Conservation (phyloP, 2,797 vertebrate species). For the Alauda arvensis region DNA sequence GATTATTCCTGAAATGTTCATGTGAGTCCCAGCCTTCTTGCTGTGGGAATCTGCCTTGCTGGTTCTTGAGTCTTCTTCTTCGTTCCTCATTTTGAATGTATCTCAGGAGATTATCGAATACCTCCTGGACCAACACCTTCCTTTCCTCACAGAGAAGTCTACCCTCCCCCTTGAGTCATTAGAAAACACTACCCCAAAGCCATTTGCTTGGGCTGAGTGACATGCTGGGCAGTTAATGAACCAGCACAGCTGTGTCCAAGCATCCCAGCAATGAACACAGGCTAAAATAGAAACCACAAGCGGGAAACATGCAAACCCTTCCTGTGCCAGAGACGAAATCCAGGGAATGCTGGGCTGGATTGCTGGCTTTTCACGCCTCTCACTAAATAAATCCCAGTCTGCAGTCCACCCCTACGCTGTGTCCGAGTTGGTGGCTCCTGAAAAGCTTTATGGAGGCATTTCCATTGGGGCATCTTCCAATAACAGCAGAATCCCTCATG, state of each 20-base stretch:
- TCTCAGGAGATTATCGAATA: background rate
- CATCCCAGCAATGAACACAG: constrained; percentile 55
- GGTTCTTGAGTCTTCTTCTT: background rate
- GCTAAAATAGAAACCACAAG: constrained; percentile 72
- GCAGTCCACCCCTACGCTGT: constrained; percentile 33
- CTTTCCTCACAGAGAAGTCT: background rate
- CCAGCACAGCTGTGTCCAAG: constrained; percentile 71
- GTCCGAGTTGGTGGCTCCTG: constrained; percentile 30
- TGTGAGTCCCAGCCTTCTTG: background rate
- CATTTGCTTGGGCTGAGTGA: constrained; percentile 52
- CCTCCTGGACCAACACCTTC: background rate
- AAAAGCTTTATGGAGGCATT: constrained; percentile 24
- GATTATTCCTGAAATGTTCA: background rate
- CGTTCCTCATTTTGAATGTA: background rate
- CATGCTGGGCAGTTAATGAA: constrained; percentile 56
- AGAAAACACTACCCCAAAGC: background rate
- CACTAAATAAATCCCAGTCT: constrained; percentile 72
- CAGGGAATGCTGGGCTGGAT: constrained; percentile 68
- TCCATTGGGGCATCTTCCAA: background rate
- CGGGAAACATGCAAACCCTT: constrained; percentile 59
- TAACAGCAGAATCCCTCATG: background rate
- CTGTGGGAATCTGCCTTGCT: background rate
- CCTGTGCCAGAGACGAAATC: constrained; percentile 58
- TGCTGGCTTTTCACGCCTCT: constrained; percentile 74
- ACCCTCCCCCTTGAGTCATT: background rate